Conservation (phyloP, 1,140 invertebrate genomes). For the Pseudomyrmex gracilis region DNA sequence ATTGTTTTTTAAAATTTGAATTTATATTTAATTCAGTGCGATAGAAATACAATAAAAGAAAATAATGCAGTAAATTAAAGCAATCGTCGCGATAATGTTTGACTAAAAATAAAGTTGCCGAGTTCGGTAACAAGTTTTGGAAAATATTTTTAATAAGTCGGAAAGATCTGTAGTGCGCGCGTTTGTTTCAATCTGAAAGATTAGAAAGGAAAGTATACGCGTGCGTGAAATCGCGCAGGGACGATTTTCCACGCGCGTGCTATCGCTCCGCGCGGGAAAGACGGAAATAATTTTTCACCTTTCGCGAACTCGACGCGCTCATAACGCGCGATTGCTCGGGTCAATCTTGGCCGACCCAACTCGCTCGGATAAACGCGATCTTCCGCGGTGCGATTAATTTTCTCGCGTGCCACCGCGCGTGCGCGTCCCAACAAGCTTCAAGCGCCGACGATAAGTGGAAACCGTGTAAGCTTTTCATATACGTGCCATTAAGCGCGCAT, state of each 20-base stretch:
- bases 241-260: not conserved
- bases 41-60: not conserved
- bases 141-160: not conserved
- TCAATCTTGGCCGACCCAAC: constrained; percentile 29
- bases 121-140: not conserved
- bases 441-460: constrained; percentile 7
- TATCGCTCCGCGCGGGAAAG: constrained; percentile 13
- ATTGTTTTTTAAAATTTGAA: too few relatives aligned
- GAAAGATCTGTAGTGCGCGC: not conserved
- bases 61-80: too few relatives aligned
- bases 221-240: constrained; percentile 13
- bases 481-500: not conserved
- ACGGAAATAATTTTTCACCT: constrained; percentile 39
- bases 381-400: constrained; percentile 52
- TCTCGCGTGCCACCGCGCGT: constrained; percentile 20
- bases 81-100: too few relatives aligned
- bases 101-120: too few relatives aligned
- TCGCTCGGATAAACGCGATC: constrained; percentile 46
- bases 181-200: not conserved
- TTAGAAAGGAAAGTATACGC: constrained; percentile 35
- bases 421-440: not conserved
- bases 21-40: too few relatives aligned
- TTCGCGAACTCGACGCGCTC: not conserved
- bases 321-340: not conserved
- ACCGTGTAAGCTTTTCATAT: not conserved